A percentile compares a stretch with the other conserved stretches of the same genome.
Evolutionary conservation across 2,797 vertebrate species (phyloP).

Genomic region (Poeciliopsis gracilis): DNA sequence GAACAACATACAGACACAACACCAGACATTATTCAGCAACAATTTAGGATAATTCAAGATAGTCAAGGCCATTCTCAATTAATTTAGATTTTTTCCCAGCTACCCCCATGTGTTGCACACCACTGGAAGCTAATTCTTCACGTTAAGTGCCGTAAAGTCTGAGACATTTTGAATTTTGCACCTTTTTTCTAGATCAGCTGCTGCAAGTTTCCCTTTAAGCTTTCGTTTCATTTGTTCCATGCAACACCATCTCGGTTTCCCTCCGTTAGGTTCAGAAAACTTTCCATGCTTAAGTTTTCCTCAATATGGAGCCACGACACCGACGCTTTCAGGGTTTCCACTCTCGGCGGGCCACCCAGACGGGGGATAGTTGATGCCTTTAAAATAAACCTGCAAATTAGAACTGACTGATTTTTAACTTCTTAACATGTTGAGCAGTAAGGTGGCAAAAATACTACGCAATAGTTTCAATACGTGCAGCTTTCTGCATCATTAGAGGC

Average conservation of each 20-base stretch:
- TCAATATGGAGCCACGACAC: conserved; percentile 14
- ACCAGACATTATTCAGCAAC: conserved; percentile 45
- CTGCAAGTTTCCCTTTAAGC: conserved; percentile 16
- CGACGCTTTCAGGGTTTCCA: conserved; percentile 30
- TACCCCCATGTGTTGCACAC: background rate
- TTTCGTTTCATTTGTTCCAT: conserved; percentile 18
- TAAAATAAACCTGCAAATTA: background rate
- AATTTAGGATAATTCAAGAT: conserved; percentile 31
- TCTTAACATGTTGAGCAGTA: background rate
- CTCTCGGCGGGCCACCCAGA: conserved; percentile 39
- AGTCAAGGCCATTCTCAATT: conserved; percentile 30
- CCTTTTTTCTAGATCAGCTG: background rate
- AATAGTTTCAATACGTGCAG: background rate
- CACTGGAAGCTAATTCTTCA: background rate
- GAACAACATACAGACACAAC: conserved; percentile 48
- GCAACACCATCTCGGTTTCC: conserved; percentile 22
- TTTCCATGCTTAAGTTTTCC: conserved; percentile 28
- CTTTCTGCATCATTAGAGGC: background rate
- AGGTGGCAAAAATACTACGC: background rate
- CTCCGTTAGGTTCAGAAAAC: conserved; percentile 28
- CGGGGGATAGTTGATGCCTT: conserved; percentile 11
- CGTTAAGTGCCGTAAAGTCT: conserved; percentile 11
- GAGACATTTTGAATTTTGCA: conserved; percentile 22
- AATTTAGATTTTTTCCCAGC: background rate
- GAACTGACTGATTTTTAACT: background rate